Evolutionary conservation across 2,113 vertebrate species (phyloP).

Genomic region (Hippocampus mohnikei): DNA sequence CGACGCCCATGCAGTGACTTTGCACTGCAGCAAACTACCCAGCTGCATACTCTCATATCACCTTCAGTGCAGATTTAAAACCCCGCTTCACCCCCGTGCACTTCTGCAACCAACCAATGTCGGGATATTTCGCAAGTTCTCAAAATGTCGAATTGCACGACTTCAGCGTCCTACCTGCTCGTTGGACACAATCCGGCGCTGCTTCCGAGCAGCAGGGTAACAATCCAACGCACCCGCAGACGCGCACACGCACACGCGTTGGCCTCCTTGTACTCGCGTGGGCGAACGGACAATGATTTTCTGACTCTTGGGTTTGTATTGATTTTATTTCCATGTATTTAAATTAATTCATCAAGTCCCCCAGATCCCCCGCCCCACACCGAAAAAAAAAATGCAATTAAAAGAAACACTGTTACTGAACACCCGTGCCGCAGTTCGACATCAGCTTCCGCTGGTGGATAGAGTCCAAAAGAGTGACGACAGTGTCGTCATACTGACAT

Average conservation of each 20-base stretch:
- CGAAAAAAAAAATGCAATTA: not conserved
- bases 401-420: not conserved
- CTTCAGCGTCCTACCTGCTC: not conserved
- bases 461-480: not conserved
- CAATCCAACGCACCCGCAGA: not conserved
- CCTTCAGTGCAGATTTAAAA: conserved; percentile 5
- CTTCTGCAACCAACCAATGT: not conserved
- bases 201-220: not conserved
- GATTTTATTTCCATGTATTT: not conserved
- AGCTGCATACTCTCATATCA: conserved; percentile 1
- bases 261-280: too few species aligned
- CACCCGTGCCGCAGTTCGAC: not conserved
- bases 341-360: not conserved
- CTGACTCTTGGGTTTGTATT: not conserved
- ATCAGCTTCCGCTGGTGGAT: conserved; percentile 45
- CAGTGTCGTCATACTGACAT: not conserved
- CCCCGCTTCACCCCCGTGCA: not conserved
- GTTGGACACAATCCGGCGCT: not conserved
- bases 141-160: not conserved
- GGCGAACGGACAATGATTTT: not conserved
- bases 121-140: not conserved
- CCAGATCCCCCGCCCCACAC: not conserved
- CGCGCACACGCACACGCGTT: not conserved
- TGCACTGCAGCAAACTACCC: conserved; percentile 48
- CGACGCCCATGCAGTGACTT: conserved; percentile 55